Evolutionary conservation across 2,113 vertebrate genomes (phyloP).

Genomic region (Oenanthe oenanthe): DNA sequence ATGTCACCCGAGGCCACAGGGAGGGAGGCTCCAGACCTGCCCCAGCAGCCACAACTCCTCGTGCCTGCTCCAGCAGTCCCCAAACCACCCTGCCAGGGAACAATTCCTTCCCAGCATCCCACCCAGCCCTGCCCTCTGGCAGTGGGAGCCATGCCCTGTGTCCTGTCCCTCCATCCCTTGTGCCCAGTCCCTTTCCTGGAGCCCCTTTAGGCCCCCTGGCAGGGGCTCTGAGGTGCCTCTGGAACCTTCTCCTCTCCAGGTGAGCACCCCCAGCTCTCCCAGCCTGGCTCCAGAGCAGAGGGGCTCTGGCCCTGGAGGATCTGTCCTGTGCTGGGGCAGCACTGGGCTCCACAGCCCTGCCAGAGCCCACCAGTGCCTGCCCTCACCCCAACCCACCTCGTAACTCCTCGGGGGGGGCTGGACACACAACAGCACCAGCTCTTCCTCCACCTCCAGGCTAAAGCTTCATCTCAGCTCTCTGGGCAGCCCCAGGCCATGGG

Average conservation of each 20-base stretch:
- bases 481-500: not conserved
- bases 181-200: not conserved
- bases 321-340: rapidly evolving
- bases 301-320: not conserved
- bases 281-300: not conserved
- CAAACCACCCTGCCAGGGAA: not conserved
- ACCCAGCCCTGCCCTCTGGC: not conserved
- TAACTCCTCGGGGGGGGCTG: rapidly evolving
- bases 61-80: not conserved
- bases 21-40: no score
- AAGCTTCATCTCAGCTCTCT: not conserved
- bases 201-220: rapidly evolving
- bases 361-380: rapidly evolving
- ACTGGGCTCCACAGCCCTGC: not conserved
- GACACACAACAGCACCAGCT: not conserved
- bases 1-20: rapidly evolving
- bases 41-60: not conserved
- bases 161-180: not conserved
- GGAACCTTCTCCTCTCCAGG: not conserved
- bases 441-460: not conserved
- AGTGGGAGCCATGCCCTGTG: not conserved
- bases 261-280: rapidly evolving
- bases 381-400: rapidly evolving
- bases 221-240: not conserved
- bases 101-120: not conserved